phyloP scores from a whole-genome alignment of 2,797 vertebrate genomes.

The Schizopygopsis malacanthus region DNA sequence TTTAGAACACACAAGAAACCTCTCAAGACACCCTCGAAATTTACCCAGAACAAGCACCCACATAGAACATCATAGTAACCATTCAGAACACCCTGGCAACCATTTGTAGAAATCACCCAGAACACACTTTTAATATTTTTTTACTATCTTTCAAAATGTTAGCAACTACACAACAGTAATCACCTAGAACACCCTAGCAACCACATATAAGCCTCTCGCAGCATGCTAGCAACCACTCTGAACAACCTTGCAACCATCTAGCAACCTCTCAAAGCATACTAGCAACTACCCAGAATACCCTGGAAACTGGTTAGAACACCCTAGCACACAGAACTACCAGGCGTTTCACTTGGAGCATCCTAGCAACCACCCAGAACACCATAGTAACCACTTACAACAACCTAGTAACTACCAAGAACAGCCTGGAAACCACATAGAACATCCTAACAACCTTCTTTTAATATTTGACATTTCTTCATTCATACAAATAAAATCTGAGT shows the following conservation, averaged over 20 bases:
- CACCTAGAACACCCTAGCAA: background rate
- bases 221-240: background rate
- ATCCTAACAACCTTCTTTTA: background rate
- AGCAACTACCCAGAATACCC: background rate
- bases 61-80: background rate
- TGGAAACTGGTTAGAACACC: background rate
- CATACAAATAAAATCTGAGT: no score
- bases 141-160: background rate
- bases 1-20: background rate
- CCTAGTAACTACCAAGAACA: background rate
- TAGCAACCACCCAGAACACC: background rate
- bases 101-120: no score
- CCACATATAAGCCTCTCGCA: background rate
- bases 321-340: background rate
- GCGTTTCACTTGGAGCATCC: background rate
- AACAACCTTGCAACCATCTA: background rate
- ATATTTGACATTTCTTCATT: no score
- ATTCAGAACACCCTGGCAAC: background rate
- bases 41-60: background rate
- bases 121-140: background rate
- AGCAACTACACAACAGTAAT: background rate
- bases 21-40: no score
- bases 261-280: background rate
- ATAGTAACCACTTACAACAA: background rate
- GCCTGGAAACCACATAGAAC: background rate